phyloP scores from a whole-genome alignment of 2,888 invertebrate genomes.

The Ennomos quercinarius region DNA sequence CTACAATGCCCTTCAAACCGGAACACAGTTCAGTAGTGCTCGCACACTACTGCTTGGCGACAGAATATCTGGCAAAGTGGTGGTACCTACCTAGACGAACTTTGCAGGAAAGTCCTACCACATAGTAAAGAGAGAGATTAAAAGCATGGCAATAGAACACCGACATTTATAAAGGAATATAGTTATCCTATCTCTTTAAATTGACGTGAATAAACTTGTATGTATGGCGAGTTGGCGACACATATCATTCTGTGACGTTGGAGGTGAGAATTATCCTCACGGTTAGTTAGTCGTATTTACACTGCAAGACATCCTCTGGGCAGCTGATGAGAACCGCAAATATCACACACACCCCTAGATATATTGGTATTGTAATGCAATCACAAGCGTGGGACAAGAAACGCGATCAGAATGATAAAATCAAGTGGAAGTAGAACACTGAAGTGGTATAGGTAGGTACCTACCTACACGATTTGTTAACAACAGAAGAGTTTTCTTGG shows the following conservation, averaged over 20 bases:
- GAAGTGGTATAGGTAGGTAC: not conserved
- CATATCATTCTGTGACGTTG: conserved; percentile 12
- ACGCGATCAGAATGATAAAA: conserved; percentile 36
- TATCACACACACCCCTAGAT: conserved; percentile 46
- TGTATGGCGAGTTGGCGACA: too few relatives aligned
- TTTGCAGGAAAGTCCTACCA: too few relatives aligned
- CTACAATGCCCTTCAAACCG: too few relatives aligned
- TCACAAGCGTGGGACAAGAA: conserved; percentile 49
- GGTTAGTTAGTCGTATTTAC: conserved; percentile 78
- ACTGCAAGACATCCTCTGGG: conserved; percentile 59
- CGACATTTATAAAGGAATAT: too few relatives aligned
- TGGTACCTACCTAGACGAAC: too few relatives aligned
- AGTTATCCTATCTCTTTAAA: too few relatives aligned
- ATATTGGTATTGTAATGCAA: conserved; percentile 62
- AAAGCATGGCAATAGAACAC: too few relatives aligned
- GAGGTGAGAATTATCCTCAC: conserved; percentile 53
- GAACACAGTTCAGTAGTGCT: too few relatives aligned
- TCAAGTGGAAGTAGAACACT: not conserved
- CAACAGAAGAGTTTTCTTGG: not conserved
- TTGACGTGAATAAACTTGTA: too few relatives aligned
- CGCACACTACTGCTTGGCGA: too few relatives aligned
- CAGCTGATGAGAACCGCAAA: conserved; percentile 74
- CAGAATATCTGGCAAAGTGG: too few relatives aligned
- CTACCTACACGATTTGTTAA: not conserved
- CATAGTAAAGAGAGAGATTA: too few relatives aligned